Evolutionary conservation across 2,797 vertebrate species (phyloP), one percentile per base, ranked within the genome.

Genomic region (Crocidura indochinensis): DNA sequence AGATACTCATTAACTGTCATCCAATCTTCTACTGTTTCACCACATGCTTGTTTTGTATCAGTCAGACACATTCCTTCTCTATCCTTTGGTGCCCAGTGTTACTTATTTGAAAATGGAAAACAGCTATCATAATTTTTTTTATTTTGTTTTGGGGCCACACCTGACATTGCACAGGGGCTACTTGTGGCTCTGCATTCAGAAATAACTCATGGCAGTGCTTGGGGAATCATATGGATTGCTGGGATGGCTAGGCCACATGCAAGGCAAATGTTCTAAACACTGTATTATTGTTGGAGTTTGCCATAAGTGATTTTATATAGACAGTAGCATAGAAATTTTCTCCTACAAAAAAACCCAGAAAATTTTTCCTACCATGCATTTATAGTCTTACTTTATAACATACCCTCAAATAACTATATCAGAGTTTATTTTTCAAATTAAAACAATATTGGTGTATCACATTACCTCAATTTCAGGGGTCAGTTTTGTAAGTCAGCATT

Each of bases 311-410:
- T 60, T 60, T 60, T 60, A 60, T 60, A 60, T 60, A 60, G 56
- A 60, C 4, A 60, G 56, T 19, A 17, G 22, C 19, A 60, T 20
- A 60, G 56, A 60, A 60, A 60, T 20, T 7, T 20, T 60, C 15
- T 4, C 69, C 69, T 72, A 20, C 19, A 72, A 68, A 38, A 38
- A 38, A 5, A 17, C 29, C 27, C 27, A 72, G 80, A 90, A 47
- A 73, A 31, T 47, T 77, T 87, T 8, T 69, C 20, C 65, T 38
- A 19, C 88, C 56, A 72, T 46, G 31, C 84, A 79, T 72, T 80
- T 72, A 6, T 11, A 51, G 20, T 38, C 31, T 31, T 14, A 69
- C n/a, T 81, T 78, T n/a, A 67, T 14, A 84, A 83, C 73, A 71
- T 53, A 8, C 2, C 20, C 31, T 10, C 15, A 78, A 74, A 82